Percentiles rank a stretch among this genome's conserved stretches.
Evolutionary conservation across 2,113 vertebrate genomes (phyloP).

Genomic region (Podarcis cretensis): DNA sequence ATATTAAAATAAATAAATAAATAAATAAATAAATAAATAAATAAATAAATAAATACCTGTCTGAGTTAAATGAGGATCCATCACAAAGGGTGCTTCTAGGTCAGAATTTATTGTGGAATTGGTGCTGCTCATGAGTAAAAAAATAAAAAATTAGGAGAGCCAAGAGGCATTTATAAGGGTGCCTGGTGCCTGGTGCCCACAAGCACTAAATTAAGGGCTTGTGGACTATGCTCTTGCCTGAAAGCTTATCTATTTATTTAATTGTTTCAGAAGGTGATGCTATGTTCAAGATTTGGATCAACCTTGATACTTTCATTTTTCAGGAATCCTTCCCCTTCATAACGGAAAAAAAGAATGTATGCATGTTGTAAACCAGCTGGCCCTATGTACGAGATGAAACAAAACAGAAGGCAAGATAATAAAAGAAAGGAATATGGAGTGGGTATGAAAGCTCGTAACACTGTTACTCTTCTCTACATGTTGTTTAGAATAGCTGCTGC

Average conservation of each 20-base stretch:
- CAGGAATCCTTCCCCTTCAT: neutral
- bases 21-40: too few relatives aligned
- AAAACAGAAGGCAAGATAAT: neutral
- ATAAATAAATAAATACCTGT: too few relatives aligned
- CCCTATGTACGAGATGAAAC: neutral
- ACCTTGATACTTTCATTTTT: neutral
- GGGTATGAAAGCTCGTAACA: neutral
- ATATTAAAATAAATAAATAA: too few relatives aligned
- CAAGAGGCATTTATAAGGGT: too few relatives aligned
- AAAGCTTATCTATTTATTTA: neutral
- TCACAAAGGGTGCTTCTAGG: too few relatives aligned
- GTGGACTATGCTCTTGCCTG: neutral
- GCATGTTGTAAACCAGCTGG: neutral
- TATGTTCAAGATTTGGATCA: neutral
- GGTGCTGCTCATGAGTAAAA: too few relatives aligned
- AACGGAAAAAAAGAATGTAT: neutral
- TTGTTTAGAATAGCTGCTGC: neutral
- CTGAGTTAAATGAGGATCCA: too few relatives aligned
- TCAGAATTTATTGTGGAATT: too few relatives aligned
- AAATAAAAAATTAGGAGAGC: too few relatives aligned
- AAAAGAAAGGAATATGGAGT: neutral
- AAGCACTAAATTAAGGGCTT: too few relatives aligned
- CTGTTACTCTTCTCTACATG: neutral
- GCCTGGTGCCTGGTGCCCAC: too few relatives aligned
- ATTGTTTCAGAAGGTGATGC: neutral